These are phyloP conservation scores for Campoplex capitator DNA, from an alignment of 2,888 invertebrate species.

Conservation along the genomic window DNA sequence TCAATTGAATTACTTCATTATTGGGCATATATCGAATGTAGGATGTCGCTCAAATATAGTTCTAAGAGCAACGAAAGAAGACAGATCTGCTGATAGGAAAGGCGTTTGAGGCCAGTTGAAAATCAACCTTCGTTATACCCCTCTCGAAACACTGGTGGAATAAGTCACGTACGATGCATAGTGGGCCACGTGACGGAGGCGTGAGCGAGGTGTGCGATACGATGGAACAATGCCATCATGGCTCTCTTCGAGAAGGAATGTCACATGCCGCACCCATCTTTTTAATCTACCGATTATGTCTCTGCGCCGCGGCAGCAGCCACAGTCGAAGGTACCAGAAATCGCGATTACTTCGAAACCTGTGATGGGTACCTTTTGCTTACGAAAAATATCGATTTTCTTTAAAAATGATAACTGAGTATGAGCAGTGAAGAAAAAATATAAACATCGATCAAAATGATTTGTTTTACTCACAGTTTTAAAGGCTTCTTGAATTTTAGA, in stretches of 20 bases:
- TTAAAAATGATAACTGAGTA: background rate
- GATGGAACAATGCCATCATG: constrained; percentile 84
- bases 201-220: constrained; percentile 84
- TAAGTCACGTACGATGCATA: constrained; percentile 84
- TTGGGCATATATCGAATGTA: constrained; percentile 13
- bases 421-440: background rate
- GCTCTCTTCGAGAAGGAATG: constrained; percentile 83
- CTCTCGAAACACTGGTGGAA: constrained; percentile 71
- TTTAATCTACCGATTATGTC: constrained; percentile 72
- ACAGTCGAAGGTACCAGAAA: constrained; percentile 33
- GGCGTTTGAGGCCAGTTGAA: constrained; percentile 66
- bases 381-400: background rate
- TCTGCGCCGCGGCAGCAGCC: constrained; percentile 51
- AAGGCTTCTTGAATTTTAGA: background rate
- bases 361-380: background rate
- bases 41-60: constrained; percentile 41
- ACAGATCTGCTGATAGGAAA: constrained; percentile 43
- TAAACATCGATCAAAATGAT: background rate
- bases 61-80: background rate
- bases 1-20: background rate
- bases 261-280: constrained; percentile 83
- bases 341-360: constrained; percentile 12
- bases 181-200: constrained; percentile 84
- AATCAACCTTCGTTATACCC: constrained; percentile 53
- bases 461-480: background rate